Evolutionary conservation across 2,797 vertebrate species (phyloP).

Genomic region (Thamnophis elegans): DNA sequence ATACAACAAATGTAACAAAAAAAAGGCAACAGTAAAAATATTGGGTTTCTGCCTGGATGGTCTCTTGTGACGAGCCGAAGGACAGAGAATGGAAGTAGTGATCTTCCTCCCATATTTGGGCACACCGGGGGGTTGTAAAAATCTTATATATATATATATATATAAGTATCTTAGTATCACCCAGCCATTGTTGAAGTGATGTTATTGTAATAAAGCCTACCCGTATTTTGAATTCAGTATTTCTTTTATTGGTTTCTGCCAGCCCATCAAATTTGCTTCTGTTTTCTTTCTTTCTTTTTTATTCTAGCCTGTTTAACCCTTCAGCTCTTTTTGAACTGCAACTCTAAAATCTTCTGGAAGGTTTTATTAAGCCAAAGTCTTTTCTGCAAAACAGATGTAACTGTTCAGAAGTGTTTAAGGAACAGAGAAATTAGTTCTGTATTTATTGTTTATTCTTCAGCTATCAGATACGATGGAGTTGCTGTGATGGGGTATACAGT

Average conservation of each 20-base stretch:
- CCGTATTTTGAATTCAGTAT: not conserved
- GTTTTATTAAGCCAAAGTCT: not conserved
- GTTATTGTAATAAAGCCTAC: not conserved
- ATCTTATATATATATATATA: no score
- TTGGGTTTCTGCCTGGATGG: no score
- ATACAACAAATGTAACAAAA: no score
- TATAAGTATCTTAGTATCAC: not conserved
- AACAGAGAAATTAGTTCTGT: not conserved
- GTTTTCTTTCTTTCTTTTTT: not conserved
- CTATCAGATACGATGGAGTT: slow-evolving; percentile 84
- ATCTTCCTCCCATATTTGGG: no score
- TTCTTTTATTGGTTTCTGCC: not conserved
- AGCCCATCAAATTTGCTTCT: not conserved
- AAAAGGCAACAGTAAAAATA: no score
- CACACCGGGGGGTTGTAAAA: no score
- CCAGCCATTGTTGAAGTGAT: not conserved
- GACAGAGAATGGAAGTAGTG: no score
- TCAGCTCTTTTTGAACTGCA: not conserved
- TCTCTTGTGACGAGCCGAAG: no score
- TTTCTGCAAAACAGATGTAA: not conserved
- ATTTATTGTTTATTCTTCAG: slow-evolving; percentile 71
- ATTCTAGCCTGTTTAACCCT: not conserved
- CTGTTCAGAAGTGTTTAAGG: not conserved
- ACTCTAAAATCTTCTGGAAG: not conserved
- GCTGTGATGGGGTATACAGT: slow-evolving; percentile 92